Conservation (phyloP, 2,113 vertebrate species). For the Phycodurus eques region DNA sequence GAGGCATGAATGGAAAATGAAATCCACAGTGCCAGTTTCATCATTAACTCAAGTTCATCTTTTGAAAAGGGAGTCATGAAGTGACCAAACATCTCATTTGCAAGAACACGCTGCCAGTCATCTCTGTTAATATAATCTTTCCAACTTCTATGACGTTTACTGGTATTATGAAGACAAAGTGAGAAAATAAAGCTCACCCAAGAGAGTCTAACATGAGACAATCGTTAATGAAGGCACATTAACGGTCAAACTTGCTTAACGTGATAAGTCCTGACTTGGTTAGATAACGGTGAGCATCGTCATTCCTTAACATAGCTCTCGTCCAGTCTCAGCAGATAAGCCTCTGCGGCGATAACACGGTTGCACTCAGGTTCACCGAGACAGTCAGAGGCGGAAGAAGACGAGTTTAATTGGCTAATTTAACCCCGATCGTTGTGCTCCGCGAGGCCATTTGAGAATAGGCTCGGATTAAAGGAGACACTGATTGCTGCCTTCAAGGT, state of each 20-base stretch:
- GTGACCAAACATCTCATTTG: background rate
- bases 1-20: slow-evolving; percentile 5
- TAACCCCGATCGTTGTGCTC: slow-evolving; percentile 2
- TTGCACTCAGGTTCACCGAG: slow-evolving; percentile 13
- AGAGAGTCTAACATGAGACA: slow-evolving; percentile 17
- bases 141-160: background rate
- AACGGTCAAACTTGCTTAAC: slow-evolving; percentile 34
- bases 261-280: slow-evolving; percentile 44
- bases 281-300: slow-evolving; percentile 42
- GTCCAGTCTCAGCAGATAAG: slow-evolving; percentile 43
- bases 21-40: background rate
- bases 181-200: slow-evolving; percentile 1
- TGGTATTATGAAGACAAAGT: background rate
- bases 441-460: slow-evolving; percentile 11
- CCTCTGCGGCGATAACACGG: slow-evolving; percentile 29
- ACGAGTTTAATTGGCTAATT: slow-evolving; percentile 38
- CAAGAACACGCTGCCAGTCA: background rate
- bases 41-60: background rate
- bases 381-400: slow-evolving; percentile 19
- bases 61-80: background rate
- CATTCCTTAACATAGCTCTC: slow-evolving; percentile 36
- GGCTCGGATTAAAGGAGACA: background rate
- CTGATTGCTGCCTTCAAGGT: background rate
- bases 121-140: no score
- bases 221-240: slow-evolving; percentile 32